Evolutionary conservation across 2,888 invertebrate genomes (phyloP).

Genomic region (Muscina levida): DNA sequence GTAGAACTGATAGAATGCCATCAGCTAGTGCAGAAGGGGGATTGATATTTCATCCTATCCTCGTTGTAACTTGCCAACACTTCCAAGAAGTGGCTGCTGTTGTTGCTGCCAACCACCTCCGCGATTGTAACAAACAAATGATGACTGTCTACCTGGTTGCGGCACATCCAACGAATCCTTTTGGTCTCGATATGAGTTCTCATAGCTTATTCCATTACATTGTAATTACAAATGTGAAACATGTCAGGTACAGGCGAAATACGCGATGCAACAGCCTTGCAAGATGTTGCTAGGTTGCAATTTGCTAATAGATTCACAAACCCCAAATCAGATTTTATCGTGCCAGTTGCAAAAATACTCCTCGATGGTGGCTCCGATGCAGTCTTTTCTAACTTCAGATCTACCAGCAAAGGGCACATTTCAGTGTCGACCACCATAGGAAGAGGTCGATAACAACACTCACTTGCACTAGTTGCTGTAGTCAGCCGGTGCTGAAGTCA

Average conservation of each 20-base stretch:
- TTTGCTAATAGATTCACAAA: too few relatives aligned
- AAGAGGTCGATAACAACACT: slow-evolving; percentile 10
- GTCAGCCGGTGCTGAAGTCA: slow-evolving; percentile 1
- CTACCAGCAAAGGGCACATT: slow-evolving; percentile 1
- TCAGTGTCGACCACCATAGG: neutral
- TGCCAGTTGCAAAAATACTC: too few relatives aligned
- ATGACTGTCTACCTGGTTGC: neutral
- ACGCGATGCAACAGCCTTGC: neutral
- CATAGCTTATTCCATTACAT: slow-evolving; percentile 76
- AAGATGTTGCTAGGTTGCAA: too few relatives aligned
- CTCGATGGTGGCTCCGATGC: too few relatives aligned
- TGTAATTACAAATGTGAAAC: slow-evolving; percentile 75
- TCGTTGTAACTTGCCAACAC: too few relatives aligned
- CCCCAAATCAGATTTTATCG: too few relatives aligned
- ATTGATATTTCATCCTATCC: slow-evolving; percentile 1
- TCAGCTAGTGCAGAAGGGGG: slow-evolving; percentile 42
- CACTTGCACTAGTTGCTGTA: slow-evolving; percentile 13
- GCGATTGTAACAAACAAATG: neutral
- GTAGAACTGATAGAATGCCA: slow-evolving; percentile 26
- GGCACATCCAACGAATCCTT: neutral
- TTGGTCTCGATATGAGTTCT: neutral
- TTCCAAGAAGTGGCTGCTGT: neutral
- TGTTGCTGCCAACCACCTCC: neutral
- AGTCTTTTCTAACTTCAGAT: neutral
- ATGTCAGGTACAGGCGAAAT: neutral